Evolutionary conservation across 2,888 invertebrate species (phyloP).

Genomic region (Limnephilus rhombicus): DNA sequence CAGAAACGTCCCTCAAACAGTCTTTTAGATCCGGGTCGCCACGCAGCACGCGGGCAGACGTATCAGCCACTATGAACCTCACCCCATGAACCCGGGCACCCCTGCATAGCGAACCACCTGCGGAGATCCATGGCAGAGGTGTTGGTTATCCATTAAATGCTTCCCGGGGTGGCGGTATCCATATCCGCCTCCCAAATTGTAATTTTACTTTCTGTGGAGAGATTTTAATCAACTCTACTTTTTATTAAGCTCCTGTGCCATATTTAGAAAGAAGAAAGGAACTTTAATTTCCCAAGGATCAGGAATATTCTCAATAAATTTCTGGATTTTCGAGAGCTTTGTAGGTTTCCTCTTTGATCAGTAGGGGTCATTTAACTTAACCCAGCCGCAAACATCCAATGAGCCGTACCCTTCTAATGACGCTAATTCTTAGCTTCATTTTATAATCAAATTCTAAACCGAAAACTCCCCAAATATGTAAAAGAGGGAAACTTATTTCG

Average conservation of each 20-base stretch:
- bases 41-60: too few species aligned
- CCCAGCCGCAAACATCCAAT: not conserved
- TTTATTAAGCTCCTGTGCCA: not conserved
- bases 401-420: not conserved
- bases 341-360: slow-evolving; percentile 36
- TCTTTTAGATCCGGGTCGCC: too few species aligned
- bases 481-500: not conserved
- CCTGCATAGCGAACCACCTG: too few species aligned
- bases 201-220: too few species aligned
- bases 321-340: slow-evolving; percentile 9
- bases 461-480: not conserved
- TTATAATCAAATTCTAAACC: not conserved
- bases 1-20: too few species aligned
- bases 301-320: not conserved
- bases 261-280: not conserved
- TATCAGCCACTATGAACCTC: too few species aligned
- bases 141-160: too few species aligned
- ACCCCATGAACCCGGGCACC: too few species aligned
- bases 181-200: too few species aligned
- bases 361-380: not conserved
- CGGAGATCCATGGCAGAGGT: too few species aligned
- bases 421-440: not conserved
- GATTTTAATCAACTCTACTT: not conserved
- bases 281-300: not conserved
- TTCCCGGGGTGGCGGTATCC: too few species aligned